phyloP scores from a whole-genome alignment of 1,140 invertebrate genomes.

The Uloborus diversus region DNA sequence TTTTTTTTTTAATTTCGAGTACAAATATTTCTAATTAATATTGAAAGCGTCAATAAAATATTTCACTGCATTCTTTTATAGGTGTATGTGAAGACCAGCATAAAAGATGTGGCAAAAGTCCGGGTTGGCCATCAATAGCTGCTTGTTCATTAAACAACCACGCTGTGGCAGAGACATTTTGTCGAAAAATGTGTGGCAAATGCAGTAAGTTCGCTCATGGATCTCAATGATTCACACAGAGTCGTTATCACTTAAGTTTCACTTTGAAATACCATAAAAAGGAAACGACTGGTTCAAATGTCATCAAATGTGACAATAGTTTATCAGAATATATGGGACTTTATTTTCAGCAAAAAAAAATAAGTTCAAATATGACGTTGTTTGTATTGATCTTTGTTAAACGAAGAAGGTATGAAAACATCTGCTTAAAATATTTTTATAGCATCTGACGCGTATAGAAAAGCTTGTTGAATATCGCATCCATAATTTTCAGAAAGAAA shows the following conservation, averaged over 20 bases:
- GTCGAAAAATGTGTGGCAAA: slow-evolving; percentile 10
- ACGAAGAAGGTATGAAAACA: too few species aligned
- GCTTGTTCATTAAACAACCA: background rate
- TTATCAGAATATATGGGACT: background rate
- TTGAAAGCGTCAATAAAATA: background rate
- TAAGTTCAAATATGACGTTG: too few species aligned
- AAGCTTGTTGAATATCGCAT: too few species aligned
- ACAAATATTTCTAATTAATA: background rate
- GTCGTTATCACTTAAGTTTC: too few species aligned
- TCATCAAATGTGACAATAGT: background rate
- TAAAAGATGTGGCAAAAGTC: background rate
- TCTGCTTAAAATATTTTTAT: too few species aligned
- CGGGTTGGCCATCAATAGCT: slow-evolving; percentile 1
- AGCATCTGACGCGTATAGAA: too few species aligned
- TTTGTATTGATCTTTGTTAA: too few species aligned
- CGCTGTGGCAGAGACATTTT: slow-evolving; percentile 1
- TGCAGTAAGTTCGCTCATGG: too few species aligned
- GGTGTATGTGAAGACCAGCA: background rate
- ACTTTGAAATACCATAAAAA: background rate
- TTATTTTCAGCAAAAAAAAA: too few species aligned
- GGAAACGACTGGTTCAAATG: background rate
- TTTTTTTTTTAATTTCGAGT: background rate
- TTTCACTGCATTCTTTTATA: background rate
- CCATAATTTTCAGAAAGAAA: too few species aligned
- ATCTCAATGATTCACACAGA: too few species aligned